Percentiles rank a stretch among this genome's conserved stretches.
These are phyloP conservation scores for Sterrhoptilus dennistouni DNA, from an alignment of 2,113 vertebrate species.

Conservation along the genomic window DNA sequence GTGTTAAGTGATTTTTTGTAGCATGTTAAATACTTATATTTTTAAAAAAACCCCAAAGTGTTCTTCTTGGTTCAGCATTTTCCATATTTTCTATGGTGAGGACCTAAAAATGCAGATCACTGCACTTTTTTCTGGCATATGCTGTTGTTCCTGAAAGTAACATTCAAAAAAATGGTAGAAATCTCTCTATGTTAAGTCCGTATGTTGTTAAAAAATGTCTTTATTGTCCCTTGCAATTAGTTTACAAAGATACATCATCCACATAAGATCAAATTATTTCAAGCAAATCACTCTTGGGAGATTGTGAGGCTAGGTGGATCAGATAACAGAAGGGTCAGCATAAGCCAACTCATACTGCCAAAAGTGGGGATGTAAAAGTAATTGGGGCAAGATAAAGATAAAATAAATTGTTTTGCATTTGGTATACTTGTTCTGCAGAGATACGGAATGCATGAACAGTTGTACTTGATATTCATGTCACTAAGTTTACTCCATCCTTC, in stretches of 20 bases:
- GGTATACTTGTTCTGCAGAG: background rate
- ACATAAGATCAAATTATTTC: background rate
- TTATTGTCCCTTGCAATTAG: background rate
- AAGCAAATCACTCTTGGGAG: background rate
- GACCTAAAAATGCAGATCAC: background rate
- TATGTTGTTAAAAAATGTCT: background rate
- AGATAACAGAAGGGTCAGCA: background rate
- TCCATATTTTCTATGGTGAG: background rate
- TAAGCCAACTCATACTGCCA: background rate
- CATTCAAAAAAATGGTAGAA: background rate
- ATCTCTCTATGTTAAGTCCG: background rate
- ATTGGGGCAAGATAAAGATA: background rate
- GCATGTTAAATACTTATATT: background rate
- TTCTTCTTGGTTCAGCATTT: background rate
- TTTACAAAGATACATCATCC: background rate
- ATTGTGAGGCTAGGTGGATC: background rate
- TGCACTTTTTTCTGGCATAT: background rate
- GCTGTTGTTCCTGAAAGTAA: background rate
- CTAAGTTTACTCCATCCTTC: background rate
- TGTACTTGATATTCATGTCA: background rate
- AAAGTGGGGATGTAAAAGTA: background rate
- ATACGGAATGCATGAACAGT: background rate
- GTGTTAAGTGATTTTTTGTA: background rate
- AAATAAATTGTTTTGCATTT: background rate
- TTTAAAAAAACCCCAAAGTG: fast-evolving